A percentile compares a stretch with the other conserved stretches of the same genome.
These are phyloP conservation scores for Tenebrosternarchus preto DNA, from an alignment of 2,113 vertebrate species.

Conservation along the genomic window DNA sequence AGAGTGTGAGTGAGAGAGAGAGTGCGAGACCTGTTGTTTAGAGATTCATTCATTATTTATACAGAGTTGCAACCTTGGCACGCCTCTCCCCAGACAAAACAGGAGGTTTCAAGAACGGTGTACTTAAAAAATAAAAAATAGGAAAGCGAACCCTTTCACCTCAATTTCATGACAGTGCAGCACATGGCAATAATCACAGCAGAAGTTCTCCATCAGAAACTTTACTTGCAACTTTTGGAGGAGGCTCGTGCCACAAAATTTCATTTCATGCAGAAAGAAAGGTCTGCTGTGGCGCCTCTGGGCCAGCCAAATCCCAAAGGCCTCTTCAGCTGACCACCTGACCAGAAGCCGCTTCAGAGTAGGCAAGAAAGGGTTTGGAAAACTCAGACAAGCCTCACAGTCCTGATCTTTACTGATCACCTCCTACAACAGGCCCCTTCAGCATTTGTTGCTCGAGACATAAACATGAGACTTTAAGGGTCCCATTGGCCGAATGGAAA, in stretches of 20 bases:
- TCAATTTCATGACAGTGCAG: constrained; percentile 12
- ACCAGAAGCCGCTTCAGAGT: background rate
- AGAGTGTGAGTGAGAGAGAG: constrained; percentile 3
- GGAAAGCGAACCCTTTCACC: constrained; percentile 5
- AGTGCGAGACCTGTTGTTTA: constrained; percentile 52
- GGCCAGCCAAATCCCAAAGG: background rate
- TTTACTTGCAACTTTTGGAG: background rate
- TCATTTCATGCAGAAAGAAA: background rate
- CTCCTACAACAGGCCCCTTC: background rate
- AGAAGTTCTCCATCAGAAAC: constrained; percentile 26
- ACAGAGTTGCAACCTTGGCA: constrained; percentile 52
- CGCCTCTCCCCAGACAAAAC: constrained; percentile 41
- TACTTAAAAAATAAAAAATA: constrained; percentile 26
- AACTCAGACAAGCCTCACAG: background rate
- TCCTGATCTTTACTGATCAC: background rate
- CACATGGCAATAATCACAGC: constrained; percentile 6
- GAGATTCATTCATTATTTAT: constrained; percentile 63
- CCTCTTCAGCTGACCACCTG: background rate
- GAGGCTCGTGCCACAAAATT: background rate
- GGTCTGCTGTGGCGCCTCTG: background rate
- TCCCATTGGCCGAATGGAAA: background rate
- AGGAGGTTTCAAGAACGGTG: constrained; percentile 35
- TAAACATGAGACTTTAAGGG: constrained; percentile 4
- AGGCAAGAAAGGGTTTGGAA: background rate
- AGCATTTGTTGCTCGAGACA: background rate